Evolutionary conservation across 2,888 invertebrate species (phyloP), one percentile per base, ranked within the genome.

Genomic region (Heliconius ethilla): DNA sequence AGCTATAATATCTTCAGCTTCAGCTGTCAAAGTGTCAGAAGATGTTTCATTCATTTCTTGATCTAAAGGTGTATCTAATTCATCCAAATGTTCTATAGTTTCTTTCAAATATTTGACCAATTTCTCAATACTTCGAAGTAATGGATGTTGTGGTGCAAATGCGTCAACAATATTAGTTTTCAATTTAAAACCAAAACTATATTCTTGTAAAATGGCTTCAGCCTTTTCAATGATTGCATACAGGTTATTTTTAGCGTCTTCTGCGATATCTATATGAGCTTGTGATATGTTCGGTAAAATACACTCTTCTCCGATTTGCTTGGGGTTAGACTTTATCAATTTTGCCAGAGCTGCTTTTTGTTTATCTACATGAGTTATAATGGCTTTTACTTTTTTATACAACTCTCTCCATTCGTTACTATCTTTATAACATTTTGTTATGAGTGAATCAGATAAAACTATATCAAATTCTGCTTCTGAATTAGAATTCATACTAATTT

Each of bases 1-100:
- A 2, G 92, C 92, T 80, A 90, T 84, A 51, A 92, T 83, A 83
- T 93, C 93, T 87, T 94, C 94, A 0, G 91, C 86, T 82, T 90
- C 85, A 70, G 82, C 83, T 1, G 89, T 82, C 73, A 92, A 81
- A 62, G 85, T 80, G 22, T 82, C 82, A 55, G 82, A 82, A 25
- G 84, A 78, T 63, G 82, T 80, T 65, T 82, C 90, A 86, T 85
- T 86, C 89, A 89, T 89, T 25, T 83, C 70, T 1, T 85, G 85
- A 62, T 90, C 89, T 62, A 80, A 79, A 25, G 80, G 79, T 81
- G 86, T 78, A 40, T 92, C 87, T 62, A 91, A 81, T 55, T 85
- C 83, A 37, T 89, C 83, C 11, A 94, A 80, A 75, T 87, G 80
- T 27, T 79, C 80, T 0, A 89, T 79, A 0, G 85, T 89, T 11